Conservation (phyloP, 2,113 vertebrate genomes). For the Puma concolor region DNA sequence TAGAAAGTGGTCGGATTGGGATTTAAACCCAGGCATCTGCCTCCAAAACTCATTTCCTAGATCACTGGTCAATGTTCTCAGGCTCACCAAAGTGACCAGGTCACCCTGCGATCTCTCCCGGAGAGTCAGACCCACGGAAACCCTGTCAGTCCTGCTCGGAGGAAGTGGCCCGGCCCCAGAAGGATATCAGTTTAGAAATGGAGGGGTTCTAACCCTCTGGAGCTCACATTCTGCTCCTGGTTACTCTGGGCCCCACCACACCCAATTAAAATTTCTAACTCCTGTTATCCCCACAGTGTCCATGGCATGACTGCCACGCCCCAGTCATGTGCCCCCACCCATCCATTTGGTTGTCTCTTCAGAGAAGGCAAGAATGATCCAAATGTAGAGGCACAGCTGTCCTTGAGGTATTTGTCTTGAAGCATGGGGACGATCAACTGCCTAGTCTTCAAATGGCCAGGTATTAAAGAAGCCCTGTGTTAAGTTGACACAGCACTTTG, state of each 20-base stretch:
- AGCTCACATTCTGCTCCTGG: neutral
- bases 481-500: neutral
- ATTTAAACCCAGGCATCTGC: neutral
- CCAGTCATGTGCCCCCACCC: neutral
- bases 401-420: neutral
- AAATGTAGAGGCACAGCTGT: neutral
- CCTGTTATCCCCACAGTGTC: neutral
- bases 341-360: neutral
- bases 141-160: neutral
- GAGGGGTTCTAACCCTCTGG: neutral
- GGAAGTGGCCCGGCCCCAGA: neutral
- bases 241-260: neutral
- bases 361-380: neutral
- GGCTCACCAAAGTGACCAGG: neutral
- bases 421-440: neutral
- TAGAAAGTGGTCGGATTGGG: neutral
- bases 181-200: neutral
- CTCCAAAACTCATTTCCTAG: neutral
- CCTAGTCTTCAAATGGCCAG: neutral
- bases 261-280: neutral
- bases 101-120: neutral
- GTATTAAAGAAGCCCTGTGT: neutral
- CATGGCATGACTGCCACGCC: neutral
- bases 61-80: neutral
- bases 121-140: neutral